phyloP scores from a whole-genome alignment of 2,888 invertebrate genomes.

The Scaeva pyrastri region DNA sequence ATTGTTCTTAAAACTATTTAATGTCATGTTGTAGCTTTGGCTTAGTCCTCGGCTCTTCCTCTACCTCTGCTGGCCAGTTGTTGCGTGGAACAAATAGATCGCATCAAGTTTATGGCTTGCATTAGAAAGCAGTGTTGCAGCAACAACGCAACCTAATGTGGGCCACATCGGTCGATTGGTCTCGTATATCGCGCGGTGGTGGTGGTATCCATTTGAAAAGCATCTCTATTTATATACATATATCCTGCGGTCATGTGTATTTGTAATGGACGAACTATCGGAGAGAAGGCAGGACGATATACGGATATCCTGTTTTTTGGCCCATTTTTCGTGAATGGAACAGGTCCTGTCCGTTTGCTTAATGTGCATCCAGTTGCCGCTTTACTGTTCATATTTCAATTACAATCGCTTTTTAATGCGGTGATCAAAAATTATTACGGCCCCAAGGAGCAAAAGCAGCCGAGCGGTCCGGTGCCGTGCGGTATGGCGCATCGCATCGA shows the following conservation, averaged over 20 bases:
- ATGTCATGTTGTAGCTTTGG: not conserved
- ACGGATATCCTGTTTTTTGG: conserved; percentile 46
- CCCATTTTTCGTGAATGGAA: conserved; percentile 25
- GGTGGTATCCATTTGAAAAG: conserved; percentile 27
- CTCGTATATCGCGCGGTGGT: not conserved
- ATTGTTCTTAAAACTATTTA: not conserved
- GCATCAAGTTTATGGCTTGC: conserved; percentile 62
- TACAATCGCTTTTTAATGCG: conserved; percentile 75
- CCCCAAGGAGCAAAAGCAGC: conserved; percentile 17
- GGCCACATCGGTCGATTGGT: conserved; percentile 29
- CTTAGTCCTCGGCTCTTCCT: not conserved
- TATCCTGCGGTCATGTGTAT: conserved; percentile 40
- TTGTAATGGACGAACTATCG: not conserved
- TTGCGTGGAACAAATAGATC: conserved; percentile 57
- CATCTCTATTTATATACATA: too few relatives aligned
- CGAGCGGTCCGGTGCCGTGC: conserved; percentile 3
- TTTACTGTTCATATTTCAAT: conserved; percentile 74
- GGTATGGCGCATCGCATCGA: not conserved
- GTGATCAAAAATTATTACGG: conserved; percentile 74
- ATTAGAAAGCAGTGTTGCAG: conserved; percentile 39
- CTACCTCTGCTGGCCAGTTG: not conserved
- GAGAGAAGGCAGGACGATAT: not conserved
- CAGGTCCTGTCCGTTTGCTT: conserved; percentile 51
- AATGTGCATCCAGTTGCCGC: conserved; percentile 64
- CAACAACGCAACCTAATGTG: conserved; percentile 32